phyloP scores from a whole-genome alignment of 1,140 invertebrate species.

The Drosophila guanche region DNA sequence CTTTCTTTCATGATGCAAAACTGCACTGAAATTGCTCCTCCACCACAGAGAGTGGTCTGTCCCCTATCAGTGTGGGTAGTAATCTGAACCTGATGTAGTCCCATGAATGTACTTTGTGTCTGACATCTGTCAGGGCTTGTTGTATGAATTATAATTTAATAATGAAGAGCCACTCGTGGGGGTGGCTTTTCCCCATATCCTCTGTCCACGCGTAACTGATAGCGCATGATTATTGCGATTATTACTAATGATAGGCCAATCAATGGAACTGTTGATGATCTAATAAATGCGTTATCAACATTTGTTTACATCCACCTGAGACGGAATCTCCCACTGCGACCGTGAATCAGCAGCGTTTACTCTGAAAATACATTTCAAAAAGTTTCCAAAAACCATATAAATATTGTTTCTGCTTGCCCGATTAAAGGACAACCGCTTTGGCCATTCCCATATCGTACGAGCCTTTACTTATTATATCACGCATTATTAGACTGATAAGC shows the following conservation, averaged over 20 bases:
- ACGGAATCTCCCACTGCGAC: constrained; percentile 20
- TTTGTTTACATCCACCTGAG: background rate
- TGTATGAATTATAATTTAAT: constrained; percentile 77
- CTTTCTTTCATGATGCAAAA: constrained; percentile 12
- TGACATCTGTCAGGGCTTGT: constrained; percentile 77
- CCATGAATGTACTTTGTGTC: constrained; percentile 11
- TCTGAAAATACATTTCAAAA: background rate
- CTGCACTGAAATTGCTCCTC: constrained; percentile 32
- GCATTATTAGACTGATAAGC: constrained; percentile 52
- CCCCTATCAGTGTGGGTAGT: constrained; percentile 16
- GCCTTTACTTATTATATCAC: constrained; percentile 40
- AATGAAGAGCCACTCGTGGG: constrained; percentile 24
- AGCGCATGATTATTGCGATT: constrained; percentile 22
- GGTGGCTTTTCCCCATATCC: constrained; percentile 20
- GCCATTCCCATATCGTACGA: constrained; percentile 16
- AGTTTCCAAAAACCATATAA: constrained; percentile 26
- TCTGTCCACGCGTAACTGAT: constrained; percentile 19
- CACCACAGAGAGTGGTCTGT: background rate
- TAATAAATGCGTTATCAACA: constrained; percentile 32
- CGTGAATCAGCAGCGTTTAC: constrained; percentile 20
- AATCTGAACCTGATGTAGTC: constrained; percentile 49
- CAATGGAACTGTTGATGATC: constrained; percentile 40
- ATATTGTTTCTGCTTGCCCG: constrained; percentile 19
- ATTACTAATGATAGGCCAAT: constrained; percentile 26
- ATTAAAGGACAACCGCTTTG: constrained; percentile 14